phyloP scores from a whole-genome alignment of 23 tunicate species.

The Oikopleura dioica region DNA sequence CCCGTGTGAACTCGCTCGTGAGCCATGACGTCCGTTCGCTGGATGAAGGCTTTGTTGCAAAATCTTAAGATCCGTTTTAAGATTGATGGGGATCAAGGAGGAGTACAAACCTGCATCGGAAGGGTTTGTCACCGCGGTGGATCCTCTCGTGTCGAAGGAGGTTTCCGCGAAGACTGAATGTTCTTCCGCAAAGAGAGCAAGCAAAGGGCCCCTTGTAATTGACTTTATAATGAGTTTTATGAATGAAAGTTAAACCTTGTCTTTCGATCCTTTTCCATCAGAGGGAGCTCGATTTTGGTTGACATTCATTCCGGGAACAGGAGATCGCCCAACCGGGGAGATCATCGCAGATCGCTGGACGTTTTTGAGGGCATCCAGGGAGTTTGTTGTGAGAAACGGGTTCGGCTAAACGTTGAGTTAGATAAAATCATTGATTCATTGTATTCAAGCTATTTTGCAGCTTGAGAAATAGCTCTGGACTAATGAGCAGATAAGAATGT shows the following conservation, averaged over 20 bases:
- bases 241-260: background rate
- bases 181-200: background rate
- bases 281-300: background rate
- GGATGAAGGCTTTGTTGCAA: slow-evolving; percentile 12
- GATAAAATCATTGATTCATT: background rate
- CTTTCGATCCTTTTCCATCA: background rate
- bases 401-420: background rate
- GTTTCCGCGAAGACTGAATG: slow-evolving; percentile 1
- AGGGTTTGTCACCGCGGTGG: slow-evolving; percentile 10
- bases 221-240: background rate
- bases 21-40: slow-evolving; percentile 7
- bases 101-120: background rate
- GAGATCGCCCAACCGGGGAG: slow-evolving; percentile 5
- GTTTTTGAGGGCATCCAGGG: background rate
- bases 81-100: background rate
- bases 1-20: slow-evolving; percentile 15
- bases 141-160: slow-evolving; percentile 2
- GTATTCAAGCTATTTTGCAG: background rate
- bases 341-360: slow-evolving; percentile 4
- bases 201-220: slow-evolving; percentile 1
- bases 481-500: background rate
- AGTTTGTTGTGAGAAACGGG: background rate
- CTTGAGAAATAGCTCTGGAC: no score
- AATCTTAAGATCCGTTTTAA: background rate
- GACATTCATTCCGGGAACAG: background rate